A percentile compares a stretch with the other conserved stretches of the same genome.
phyloP scores from a whole-genome alignment of 2,113 vertebrate genomes.

The Scophthalmus maximus region DNA sequence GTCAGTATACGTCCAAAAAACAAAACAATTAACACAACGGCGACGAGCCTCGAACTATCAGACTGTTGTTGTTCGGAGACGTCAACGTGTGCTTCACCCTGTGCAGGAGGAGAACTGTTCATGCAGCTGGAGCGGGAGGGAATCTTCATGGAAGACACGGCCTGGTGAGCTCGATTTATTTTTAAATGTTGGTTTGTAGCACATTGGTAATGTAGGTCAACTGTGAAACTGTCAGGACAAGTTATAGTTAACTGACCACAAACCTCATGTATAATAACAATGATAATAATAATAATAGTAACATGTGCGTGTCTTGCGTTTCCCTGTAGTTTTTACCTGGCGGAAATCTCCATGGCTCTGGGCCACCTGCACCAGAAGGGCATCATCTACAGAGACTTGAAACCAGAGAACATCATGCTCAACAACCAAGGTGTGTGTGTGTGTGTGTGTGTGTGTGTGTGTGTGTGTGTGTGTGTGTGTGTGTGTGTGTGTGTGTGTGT shows the following conservation, averaged over 20 bases:
- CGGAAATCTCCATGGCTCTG: slow-evolving; percentile 99
- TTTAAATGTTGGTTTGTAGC: too few species aligned
- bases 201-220: too few species aligned
- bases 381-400: slow-evolving; percentile 99
- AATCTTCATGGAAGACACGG: slow-evolving; percentile 99
- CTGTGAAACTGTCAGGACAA: too few species aligned
- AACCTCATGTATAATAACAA: neutral
- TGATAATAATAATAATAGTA: neutral
- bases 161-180: slow-evolving; percentile 88
- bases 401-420: slow-evolving; percentile 99
- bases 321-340: slow-evolving; percentile 93
- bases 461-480: too few species aligned
- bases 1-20: slow-evolving; percentile 88
- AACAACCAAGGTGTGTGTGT: slow-evolving; percentile 91
- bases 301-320: neutral
- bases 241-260: neutral
- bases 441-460: neutral
- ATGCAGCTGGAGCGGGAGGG: slow-evolving; percentile 92
- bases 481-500: too few species aligned
- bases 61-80: neutral
- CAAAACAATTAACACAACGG: too few species aligned
- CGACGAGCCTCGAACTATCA: too few species aligned
- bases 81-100: neutral
- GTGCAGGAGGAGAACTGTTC: slow-evolving; percentile 86
- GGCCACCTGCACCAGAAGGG: slow-evolving; percentile 99